Percentiles rank a stretch among this genome's conserved stretches.
These are phyloP conservation scores for Agelaius phoeniceus DNA, from an alignment of 2,113 vertebrate genomes.

Conservation along the genomic window DNA sequence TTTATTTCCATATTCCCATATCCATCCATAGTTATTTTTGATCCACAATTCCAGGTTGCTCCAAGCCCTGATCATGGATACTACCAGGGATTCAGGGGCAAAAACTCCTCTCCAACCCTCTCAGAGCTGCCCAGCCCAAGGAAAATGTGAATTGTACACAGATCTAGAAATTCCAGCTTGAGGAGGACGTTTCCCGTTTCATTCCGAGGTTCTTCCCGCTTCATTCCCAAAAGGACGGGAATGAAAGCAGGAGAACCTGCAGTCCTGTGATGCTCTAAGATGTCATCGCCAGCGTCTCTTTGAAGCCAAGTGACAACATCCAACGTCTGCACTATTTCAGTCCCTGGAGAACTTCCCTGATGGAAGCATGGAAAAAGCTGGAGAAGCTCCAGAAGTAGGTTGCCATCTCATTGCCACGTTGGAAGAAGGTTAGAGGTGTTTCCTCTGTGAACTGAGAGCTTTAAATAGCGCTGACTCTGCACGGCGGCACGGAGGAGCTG, in stretches of 20 bases:
- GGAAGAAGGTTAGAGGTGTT: constrained; percentile 39
- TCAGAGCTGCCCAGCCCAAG: neutral
- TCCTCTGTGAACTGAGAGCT: neutral
- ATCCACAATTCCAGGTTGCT: neutral
- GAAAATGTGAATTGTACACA: accelerated
- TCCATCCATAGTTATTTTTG: constrained; percentile 3
- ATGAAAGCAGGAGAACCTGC: neutral
- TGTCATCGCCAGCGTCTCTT: neutral
- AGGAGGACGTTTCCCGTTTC: neutral
- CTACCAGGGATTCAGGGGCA: neutral
- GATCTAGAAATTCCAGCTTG: neutral
- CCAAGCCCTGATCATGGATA: neutral
- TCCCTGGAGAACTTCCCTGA: neutral
- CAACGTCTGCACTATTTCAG: neutral
- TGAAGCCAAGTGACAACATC: neutral
- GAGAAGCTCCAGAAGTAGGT: neutral
- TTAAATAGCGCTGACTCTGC: constrained; percentile 21
- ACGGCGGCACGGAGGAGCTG: neutral
- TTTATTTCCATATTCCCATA: too few relatives aligned
- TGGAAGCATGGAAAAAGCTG: neutral
- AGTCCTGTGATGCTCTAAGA: neutral
- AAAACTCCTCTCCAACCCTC: neutral
- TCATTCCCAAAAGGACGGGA: neutral
- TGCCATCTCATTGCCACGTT: neutral
- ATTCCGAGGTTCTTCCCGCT: accelerated